Base-by-base conservation (phyloP, 2,113 vertebrate species). In the Gobiocypris rarus region DNA sequence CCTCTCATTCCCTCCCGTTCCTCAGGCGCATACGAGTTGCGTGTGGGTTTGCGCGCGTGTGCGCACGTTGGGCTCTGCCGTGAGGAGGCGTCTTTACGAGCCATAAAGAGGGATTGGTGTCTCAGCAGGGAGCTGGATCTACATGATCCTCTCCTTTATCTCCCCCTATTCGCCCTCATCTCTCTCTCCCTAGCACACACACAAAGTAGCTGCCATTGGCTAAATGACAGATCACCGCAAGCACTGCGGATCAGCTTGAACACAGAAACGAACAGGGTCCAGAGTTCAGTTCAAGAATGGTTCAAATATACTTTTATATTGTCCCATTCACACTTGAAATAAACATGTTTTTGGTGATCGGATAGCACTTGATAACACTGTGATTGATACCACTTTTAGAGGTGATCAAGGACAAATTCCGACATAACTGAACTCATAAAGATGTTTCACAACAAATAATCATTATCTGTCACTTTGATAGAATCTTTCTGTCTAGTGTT, bases 71-170 rank as follows among this genome's bases (percentile, higher is more conserved):
- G 38, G 78, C 65, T 70, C 65, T 38, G 65, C 61, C 22, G 26
- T 82, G 80, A 82, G 80, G 65, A 82, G 80, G 80, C 65, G 65
- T 71, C 80, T 82, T 82, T 82, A 82, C 65, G 43, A 82, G 80
- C 80, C 80, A 82, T 82, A 87, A 86, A 88, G 85, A 88, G 79
- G 87, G 79, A 88, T 84, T 86, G 82, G 87, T 81, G 76, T 84
- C 87, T 82, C 70, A 73, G 85, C 78, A 69, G 77, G 74, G 82
- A 61, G 84, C 87, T 65, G 85, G 83, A 81, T 86, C 63, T 81
- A 84, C 82, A 86, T 63, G 82, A 81, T 84, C 82, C 77, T 54
- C 78, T 86, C 24, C 54, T 63, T 82, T 52, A 61, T 56, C 76
- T 75, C 54, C 38, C 50, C 71, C 61, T 43, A 34, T 45, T 81